Percentiles rank a stretch among this genome's conserved stretches.
phyloP scores from a whole-genome alignment of 2,797 vertebrate genomes.

The Pampus argenteus region DNA sequence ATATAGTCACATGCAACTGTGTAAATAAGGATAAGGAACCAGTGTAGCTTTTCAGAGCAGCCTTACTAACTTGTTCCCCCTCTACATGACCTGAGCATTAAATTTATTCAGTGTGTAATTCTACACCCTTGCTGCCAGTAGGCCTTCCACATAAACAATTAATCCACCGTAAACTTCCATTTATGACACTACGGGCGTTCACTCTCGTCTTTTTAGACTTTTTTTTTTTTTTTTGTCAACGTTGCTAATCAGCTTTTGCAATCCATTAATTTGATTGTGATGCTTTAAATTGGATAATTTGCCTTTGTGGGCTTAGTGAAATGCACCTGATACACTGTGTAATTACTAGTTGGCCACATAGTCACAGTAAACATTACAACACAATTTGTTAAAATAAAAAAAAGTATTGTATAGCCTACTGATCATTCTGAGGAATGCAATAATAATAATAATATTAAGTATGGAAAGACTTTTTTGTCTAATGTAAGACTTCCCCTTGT shows the following conservation, averaged over 20 bases:
- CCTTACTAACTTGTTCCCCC: constrained; percentile 13
- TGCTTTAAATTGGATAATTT: constrained; percentile 63
- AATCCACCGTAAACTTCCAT: constrained; percentile 72
- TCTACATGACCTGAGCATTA: constrained; percentile 35
- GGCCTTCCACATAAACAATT: constrained; percentile 70
- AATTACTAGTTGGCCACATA: constrained; percentile 51
- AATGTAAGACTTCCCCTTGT: constrained; percentile 68
- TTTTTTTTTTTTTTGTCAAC: constrained; percentile 65
- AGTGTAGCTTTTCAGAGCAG: constrained; percentile 33
- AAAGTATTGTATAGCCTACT: background rate
- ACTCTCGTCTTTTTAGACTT: constrained; percentile 49
- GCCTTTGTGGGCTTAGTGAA: constrained; percentile 61
- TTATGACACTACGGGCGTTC: constrained; percentile 58
- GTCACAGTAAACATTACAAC: constrained; percentile 45
- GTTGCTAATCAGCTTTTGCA: constrained; percentile 75
- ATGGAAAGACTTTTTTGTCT: constrained; percentile 56
- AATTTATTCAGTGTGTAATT: constrained; percentile 75
- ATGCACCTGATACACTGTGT: constrained; percentile 58
- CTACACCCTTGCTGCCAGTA: constrained; percentile 55
- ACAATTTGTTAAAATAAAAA: constrained; percentile 11
- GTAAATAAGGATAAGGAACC: constrained; percentile 36
- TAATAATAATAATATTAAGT: constrained; percentile 38
- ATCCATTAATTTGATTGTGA: constrained; percentile 78
- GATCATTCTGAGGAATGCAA: background rate
- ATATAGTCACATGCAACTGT: constrained; percentile 12